Evolutionary conservation across 2,888 invertebrate genomes (phyloP).

Genomic region (Leptopilina myrica): DNA sequence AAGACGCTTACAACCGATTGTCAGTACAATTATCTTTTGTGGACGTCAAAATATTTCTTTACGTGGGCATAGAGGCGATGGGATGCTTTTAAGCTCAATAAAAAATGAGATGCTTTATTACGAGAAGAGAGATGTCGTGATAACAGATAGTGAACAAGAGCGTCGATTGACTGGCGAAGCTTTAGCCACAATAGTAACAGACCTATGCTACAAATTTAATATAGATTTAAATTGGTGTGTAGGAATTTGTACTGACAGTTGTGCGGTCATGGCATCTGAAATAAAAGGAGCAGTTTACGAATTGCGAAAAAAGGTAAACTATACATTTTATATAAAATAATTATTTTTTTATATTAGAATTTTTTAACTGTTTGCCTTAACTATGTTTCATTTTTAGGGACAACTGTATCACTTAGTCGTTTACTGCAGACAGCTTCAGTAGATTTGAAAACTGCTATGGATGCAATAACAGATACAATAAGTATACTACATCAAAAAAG

Average conservation of each 20-base stretch:
- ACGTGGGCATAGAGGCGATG: constrained; percentile 36
- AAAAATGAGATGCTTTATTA: constrained; percentile 46
- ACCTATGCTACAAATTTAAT: no score
- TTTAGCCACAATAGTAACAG: constrained; percentile 57
- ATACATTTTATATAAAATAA: background rate
- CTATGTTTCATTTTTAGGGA: constrained; percentile 14
- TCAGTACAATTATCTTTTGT: no score
- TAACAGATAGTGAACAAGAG: constrained; percentile 34
- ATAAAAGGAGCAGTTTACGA: constrained; percentile 62
- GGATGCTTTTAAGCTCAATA: background rate
- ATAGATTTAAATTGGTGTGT: no score
- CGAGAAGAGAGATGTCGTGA: constrained; percentile 17
- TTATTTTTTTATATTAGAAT: background rate
- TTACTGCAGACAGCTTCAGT: constrained; percentile 52
- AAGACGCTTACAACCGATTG: background rate
- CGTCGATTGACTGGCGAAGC: constrained; percentile 57
- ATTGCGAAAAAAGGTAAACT: constrained; percentile 52
- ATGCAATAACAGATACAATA: constrained; percentile 59
- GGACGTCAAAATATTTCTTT: background rate
- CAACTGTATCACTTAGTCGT: constrained; percentile 47
- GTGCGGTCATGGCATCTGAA: no score
- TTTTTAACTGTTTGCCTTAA: background rate
- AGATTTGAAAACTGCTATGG: constrained; percentile 61
- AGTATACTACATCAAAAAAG: constrained; percentile 57
- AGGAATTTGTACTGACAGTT: no score